Evolutionary conservation across 2,888 invertebrate species (phyloP).

Genomic region (Drosophila lacicola): DNA sequence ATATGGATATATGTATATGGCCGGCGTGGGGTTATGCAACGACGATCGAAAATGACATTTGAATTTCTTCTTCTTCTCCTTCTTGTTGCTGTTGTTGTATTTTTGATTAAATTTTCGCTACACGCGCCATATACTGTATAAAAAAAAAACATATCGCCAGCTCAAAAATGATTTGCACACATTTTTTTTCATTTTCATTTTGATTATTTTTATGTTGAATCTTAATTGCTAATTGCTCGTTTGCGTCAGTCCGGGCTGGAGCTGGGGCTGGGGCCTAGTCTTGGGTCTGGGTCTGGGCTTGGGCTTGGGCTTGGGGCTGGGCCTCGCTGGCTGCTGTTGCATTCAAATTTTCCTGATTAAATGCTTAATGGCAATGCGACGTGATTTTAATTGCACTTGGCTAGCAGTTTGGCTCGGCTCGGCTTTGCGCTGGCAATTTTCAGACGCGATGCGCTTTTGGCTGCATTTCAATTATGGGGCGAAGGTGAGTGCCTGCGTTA

Average conservation of each 20-base stretch:
- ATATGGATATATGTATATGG: conserved; percentile 19
- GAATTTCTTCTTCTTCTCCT: conserved; percentile 3
- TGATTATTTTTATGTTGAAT: conserved; percentile 49
- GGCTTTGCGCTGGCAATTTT: conserved; percentile 16
- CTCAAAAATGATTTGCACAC: conserved; percentile 36
- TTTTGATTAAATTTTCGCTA: conserved; percentile 1
- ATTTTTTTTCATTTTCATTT: conserved; percentile 18
- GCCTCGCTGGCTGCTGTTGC: conserved; percentile 48
- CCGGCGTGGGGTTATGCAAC: conserved; percentile 10
- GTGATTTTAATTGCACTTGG: conserved; percentile 70
- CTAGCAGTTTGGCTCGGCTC: conserved; percentile 9
- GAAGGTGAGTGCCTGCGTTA: conserved; percentile 55
- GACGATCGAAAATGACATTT: conserved; percentile 33
- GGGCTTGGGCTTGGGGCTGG: neutral
- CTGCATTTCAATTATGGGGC: conserved; percentile 67
- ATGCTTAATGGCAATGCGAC: conserved; percentile 74
- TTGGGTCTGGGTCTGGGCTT: neutral
- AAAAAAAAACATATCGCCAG: neutral
- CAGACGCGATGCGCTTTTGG: conserved; percentile 47
- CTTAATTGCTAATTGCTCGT: conserved; percentile 76
- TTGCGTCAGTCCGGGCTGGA: conserved; percentile 59
- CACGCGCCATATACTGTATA: conserved; percentile 6
- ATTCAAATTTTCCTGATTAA: conserved; percentile 77
- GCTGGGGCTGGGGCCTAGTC: neutral
- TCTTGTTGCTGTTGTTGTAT: too few species aligned